Percentiles rank a stretch among this genome's conserved stretches.
Conservation (phyloP, 1,140 invertebrate species). For the Drosophila pandora region DNA sequence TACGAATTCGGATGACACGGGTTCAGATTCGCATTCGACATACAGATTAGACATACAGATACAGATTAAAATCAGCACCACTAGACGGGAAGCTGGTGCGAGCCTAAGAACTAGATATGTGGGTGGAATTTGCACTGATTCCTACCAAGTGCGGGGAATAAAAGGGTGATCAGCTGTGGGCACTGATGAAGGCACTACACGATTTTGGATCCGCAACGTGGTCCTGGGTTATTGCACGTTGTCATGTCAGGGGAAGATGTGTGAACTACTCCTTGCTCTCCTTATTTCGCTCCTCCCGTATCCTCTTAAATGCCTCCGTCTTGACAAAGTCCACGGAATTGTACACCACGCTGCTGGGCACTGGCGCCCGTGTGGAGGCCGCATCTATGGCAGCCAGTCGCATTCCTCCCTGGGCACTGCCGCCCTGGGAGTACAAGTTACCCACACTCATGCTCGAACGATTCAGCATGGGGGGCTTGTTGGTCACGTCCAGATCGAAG, state of each 20-base stretch:
- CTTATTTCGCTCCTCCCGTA: conserved; percentile 90
- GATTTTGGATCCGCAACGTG: conserved; percentile 41
- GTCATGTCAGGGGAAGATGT: conserved; percentile 21
- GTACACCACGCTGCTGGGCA: conserved; percentile 88
- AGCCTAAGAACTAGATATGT: conserved; percentile 37
- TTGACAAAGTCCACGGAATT: conserved; percentile 96
- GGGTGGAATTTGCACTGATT: conserved; percentile 52
- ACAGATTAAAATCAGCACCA: conserved; percentile 2
- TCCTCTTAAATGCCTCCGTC: conserved; percentile 95
- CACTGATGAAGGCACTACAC: conserved; percentile 55
- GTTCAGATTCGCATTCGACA: conserved; percentile 15
- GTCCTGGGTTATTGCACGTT: conserved; percentile 58
- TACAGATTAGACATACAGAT: conserved; percentile 3
- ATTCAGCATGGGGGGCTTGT: conserved; percentile 70
- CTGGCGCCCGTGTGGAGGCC: conserved; percentile 43
- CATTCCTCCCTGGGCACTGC: conserved; percentile 1
- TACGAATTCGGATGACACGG: conserved; percentile 20
- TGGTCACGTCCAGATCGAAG: conserved; percentile 88
- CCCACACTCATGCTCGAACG: conserved; percentile 68
- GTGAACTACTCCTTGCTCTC: conserved; percentile 63
- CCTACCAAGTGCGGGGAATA: neutral
- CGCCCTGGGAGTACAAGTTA: conserved; percentile 62
- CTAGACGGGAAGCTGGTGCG: neutral
- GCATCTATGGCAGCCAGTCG: conserved; percentile 52
- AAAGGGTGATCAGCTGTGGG: conserved; percentile 15